Evolutionary conservation across 2,113 vertebrate species (phyloP).

Genomic region (Mustela nigripes): DNA sequence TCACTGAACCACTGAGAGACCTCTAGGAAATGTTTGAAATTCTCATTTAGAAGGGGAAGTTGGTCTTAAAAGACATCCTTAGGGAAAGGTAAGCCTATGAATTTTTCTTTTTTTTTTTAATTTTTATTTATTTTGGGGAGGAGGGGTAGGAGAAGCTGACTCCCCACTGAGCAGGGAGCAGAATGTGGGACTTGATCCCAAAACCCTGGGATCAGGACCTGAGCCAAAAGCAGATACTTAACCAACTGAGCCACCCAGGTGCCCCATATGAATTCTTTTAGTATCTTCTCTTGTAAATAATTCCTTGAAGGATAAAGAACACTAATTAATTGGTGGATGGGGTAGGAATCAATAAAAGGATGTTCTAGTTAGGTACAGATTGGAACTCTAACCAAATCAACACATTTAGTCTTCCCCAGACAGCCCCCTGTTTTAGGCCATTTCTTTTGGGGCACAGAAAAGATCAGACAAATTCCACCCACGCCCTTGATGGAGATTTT

Average conservation of each 20-base stretch:
- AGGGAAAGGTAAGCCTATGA: not conserved
- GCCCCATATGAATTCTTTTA: not conserved
- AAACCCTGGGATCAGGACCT: not conserved
- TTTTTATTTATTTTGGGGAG: not conserved
- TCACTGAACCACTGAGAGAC: not conserved
- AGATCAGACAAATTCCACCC: not conserved
- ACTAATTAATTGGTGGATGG: not conserved
- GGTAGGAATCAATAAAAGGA: not conserved
- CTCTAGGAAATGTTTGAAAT: not conserved
- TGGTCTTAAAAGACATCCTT: not conserved
- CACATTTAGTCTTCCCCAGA: not conserved
- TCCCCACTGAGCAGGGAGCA: not conserved
- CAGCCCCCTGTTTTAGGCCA: not conserved
- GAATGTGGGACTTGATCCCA: not conserved
- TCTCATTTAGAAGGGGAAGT: not conserved
- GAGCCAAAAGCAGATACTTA: not conserved
- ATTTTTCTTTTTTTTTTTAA: not conserved
- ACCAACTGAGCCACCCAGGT: not conserved
- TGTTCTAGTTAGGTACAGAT: not conserved
- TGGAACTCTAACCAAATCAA: not conserved
- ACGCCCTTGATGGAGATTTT: not conserved
- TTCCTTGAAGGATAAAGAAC: not conserved
- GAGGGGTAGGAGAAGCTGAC: not conserved
- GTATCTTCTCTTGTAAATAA: slow-evolving; percentile 8
- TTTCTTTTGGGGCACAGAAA: not conserved